Percentiles rank a stretch among this genome's conserved stretches.
These are phyloP conservation scores for Atractosteus spatula DNA, from an alignment of 2,113 vertebrate species.

Conservation along the genomic window DNA sequence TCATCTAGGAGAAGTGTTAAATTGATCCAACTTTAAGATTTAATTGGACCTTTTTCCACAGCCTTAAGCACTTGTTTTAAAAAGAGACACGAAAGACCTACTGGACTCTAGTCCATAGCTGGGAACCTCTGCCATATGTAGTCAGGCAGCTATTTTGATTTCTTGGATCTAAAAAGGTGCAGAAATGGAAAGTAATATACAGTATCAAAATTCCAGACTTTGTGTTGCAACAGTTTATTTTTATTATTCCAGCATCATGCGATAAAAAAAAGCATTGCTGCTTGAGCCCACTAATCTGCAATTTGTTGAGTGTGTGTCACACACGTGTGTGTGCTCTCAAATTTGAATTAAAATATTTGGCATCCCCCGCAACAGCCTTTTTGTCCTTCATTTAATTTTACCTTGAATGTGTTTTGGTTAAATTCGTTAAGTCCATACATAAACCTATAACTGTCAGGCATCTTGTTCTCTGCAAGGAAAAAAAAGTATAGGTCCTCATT, in stretches of 20 bases:
- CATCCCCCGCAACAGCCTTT: too few relatives aligned
- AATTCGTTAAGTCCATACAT: too few relatives aligned
- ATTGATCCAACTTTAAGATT: background rate
- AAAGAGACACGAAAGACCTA: background rate
- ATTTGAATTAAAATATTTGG: too few relatives aligned
- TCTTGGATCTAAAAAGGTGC: conserved; percentile 35
- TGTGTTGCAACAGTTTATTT: conserved; percentile 50
- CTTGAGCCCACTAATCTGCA: conserved; percentile 20
- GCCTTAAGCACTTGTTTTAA: conserved; percentile 10
- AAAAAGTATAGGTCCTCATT: too few relatives aligned
- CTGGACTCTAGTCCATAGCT: conserved; percentile 1
- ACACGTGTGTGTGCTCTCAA: too few relatives aligned
- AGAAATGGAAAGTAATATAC: conserved; percentile 37
- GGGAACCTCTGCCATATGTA: conserved; percentile 13
- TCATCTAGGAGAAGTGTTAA: conserved; percentile 8
- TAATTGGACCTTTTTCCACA: background rate
- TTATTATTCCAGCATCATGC: conserved; percentile 18
- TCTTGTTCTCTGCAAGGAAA: too few relatives aligned
- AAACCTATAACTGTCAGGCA: too few relatives aligned
- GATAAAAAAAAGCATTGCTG: conserved; percentile 10
- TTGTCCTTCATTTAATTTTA: too few relatives aligned
- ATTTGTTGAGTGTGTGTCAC: too few relatives aligned
- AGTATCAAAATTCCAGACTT: conserved; percentile 33
- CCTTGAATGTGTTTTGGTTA: too few relatives aligned
- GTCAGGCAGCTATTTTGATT: conserved; percentile 35